Evolutionary conservation across 1,140 invertebrate genomes (phyloP).

Genomic region (Centruroides sculpturatus): DNA sequence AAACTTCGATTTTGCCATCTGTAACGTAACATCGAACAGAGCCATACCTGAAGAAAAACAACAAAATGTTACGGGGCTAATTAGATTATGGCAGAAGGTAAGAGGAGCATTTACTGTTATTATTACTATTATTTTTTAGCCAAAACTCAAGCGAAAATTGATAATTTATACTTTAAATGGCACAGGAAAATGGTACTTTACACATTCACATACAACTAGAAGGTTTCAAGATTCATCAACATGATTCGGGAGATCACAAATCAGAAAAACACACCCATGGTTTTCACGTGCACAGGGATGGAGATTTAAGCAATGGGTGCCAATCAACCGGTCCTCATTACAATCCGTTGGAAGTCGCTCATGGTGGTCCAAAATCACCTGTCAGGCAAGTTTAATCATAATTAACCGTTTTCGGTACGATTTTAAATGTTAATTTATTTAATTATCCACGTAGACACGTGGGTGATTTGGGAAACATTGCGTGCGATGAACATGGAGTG

Average conservation of each 20-base stretch:
- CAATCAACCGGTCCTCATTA: constrained; percentile 90
- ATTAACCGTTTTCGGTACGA: too few relatives aligned
- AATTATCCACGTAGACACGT: constrained; percentile 42
- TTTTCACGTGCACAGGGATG: constrained; percentile 95
- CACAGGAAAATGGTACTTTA: background rate
- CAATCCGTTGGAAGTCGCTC: constrained; percentile 50
- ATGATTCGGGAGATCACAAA: background rate
- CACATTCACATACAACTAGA: constrained; percentile 8
- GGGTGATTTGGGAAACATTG: constrained; percentile 85
- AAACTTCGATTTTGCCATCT: constrained; percentile 10
- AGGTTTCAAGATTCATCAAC: constrained; percentile 9
- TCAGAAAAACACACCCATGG: constrained; percentile 44
- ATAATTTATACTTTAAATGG: background rate
- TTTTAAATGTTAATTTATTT: background rate
- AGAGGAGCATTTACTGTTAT: background rate
- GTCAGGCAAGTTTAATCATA: constrained; percentile 20
- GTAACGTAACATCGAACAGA: constrained; percentile 12
- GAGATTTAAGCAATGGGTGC: constrained; percentile 91
- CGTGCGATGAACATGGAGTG: constrained; percentile 49
- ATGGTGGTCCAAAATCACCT: constrained; percentile 28
- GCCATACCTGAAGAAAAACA: constrained; percentile 8
- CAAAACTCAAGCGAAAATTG: too few relatives aligned
- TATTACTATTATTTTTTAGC: too few relatives aligned
- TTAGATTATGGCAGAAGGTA: constrained; percentile 12
- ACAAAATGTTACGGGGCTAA: constrained; percentile 11